Conservation (phyloP, 2,888 invertebrate genomes). For the Loripinus fragilis region DNA sequence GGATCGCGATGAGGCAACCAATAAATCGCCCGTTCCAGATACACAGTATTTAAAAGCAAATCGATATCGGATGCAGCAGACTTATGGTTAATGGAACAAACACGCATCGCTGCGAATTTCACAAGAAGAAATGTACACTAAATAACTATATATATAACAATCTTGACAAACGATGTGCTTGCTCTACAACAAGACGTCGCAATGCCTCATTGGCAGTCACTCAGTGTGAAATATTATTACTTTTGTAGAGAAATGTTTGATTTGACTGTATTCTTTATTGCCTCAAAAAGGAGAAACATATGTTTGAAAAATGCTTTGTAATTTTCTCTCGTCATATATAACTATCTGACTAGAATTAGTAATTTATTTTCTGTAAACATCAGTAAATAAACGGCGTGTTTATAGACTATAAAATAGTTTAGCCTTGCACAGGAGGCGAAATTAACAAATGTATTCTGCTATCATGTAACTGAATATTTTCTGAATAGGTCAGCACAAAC, state of each 20-base stretch:
- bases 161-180: not conserved
- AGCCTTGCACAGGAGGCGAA: too few species aligned
- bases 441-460: too few species aligned
- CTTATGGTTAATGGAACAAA: constrained; percentile 14
- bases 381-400: too few species aligned
- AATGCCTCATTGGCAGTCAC: not conserved
- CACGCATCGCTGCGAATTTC: not conserved
- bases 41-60: too few species aligned
- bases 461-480: too few species aligned
- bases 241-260: constrained; percentile 9
- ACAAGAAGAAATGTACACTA: not conserved
- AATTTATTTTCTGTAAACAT: not conserved
- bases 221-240: constrained; percentile 3
- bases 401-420: too few species aligned
- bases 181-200: constrained; percentile 4
- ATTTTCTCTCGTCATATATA: not conserved
- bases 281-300: not conserved
- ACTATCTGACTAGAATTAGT: not conserved
- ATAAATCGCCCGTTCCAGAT: too few species aligned
- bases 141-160: not conserved
- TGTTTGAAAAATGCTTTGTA: not conserved
- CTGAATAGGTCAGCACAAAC: too few species aligned
- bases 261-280: not conserved
- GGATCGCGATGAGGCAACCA: too few species aligned
- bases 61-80: too few species aligned